These are phyloP conservation scores for Therioaphis trifolii DNA, from an alignment of 2,888 invertebrate species.

Conservation along the genomic window DNA sequence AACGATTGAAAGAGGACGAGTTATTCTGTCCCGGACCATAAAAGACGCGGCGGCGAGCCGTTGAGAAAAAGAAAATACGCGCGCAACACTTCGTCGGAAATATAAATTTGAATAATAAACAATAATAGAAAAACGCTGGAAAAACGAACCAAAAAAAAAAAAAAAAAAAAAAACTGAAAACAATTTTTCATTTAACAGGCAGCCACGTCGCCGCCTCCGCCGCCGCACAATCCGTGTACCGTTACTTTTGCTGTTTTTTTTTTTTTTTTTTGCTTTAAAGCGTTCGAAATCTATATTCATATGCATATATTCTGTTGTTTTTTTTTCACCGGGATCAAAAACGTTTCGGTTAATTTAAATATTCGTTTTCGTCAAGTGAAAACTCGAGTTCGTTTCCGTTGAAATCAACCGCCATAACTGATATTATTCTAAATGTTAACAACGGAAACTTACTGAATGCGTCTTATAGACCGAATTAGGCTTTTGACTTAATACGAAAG, in stretches of 20 bases:
- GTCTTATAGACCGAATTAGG: conserved; percentile 41
- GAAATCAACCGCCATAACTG: conserved; percentile 5
- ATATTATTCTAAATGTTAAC: conserved; percentile 38
- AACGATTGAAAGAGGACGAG: conserved; percentile 15
- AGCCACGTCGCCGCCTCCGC: no score
- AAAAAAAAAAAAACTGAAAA: no score
- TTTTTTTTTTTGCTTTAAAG: no score
- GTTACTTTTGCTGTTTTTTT: no score
- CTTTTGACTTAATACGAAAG: conserved; percentile 48
- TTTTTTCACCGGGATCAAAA: no score
- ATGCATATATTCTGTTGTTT: no score
- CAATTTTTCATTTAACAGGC: neutral
- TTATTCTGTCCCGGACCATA: neutral
- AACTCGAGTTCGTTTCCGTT: neutral
- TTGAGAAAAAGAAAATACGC: neutral
- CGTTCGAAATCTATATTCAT: no score
- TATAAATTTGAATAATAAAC: conserved; percentile 6
- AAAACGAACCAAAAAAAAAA: neutral
- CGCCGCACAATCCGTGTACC: no score
- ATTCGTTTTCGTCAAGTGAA: no score
- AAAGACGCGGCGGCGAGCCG: neutral
- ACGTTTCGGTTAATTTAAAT: no score
- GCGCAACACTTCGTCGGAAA: neutral
- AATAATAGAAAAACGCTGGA: no score
- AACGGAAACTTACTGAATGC: conserved; percentile 32